Percentiles rank a stretch among this genome's conserved stretches.
These are phyloP conservation scores for Acanthurus leucopareius DNA, from an alignment of 2,797 vertebrate species.

Conservation along the genomic window DNA sequence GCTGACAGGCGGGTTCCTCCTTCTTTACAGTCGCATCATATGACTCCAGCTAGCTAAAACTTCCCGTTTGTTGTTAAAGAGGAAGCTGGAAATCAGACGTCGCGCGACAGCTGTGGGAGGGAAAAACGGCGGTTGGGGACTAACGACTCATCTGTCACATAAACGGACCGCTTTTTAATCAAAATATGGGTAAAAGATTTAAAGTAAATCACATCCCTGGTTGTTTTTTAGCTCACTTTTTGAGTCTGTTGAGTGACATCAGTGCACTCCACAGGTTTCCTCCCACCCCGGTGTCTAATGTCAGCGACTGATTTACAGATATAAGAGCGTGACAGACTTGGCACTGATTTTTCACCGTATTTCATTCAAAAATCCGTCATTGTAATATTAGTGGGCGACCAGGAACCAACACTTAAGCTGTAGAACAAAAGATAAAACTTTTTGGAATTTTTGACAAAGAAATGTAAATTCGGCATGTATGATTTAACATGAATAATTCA, in stretches of 20 bases:
- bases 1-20: conserved; percentile 61
- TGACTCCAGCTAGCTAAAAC: conserved; percentile 68
- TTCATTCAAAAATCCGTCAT: neutral
- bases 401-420: accelerated
- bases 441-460: accelerated
- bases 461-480: neutral
- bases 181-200: neutral
- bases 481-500: accelerated
- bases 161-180: neutral
- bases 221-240: neutral
- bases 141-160: neutral
- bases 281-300: neutral
- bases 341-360: neutral
- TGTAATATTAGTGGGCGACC: neutral
- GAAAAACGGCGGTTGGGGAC: neutral
- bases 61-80: conserved; percentile 52
- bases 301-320: neutral
- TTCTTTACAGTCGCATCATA: conserved; percentile 73
- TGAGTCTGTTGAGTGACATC: neutral
- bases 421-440: neutral
- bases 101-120: neutral
- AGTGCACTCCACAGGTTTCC: neutral
- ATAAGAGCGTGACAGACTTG: neutral
- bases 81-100: conserved; percentile 21
- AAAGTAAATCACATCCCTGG: neutral